Evolutionary conservation across 23 tunicate genomes (phyloP), one percentile per base, ranked within the genome.

Genomic region (Halocynthia roretzi): DNA sequence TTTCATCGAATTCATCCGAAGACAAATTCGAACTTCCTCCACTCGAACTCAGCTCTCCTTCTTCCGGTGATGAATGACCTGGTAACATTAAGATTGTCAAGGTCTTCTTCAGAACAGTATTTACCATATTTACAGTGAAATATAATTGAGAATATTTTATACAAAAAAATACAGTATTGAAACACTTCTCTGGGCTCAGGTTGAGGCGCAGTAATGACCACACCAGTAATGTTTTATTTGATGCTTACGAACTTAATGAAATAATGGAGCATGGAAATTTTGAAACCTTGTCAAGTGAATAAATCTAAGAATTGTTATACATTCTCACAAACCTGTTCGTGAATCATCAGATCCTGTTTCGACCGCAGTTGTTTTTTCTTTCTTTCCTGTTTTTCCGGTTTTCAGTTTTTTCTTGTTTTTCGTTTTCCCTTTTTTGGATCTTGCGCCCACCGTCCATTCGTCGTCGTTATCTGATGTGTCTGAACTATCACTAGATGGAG

Each of bases 391-490:
- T 10, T 77, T 77, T 53, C 52, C 48, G 61, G 62, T 84, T 89
- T 73, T 84, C 62, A 44, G 2, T 54, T 69, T 69, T 7, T 21
- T 48, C 76, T 89, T 89, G 62, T 89, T 89, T 67, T 67, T 50
- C 31, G 79, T 19, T 53, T 85, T 85, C 50, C 76, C 80, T 67
- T 84, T 89, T 54, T 80, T 83, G 12, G 85, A 65, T 52, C 77
- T 77, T 4, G 71, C 52, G 11, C 96, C 85, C 21, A 83, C 75
- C 7, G 88, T 89, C 96, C 96, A 89, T 87, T 89, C 97, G 20
- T 71, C 82, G 76, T 91, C 97, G 77, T 91, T 88, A 81, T 91
- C 97, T 0, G 97, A 91, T 40, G 97, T 91, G 62, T 91, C 97
- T 48, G 97, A 91, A 52, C 83, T 85, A 12, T 53, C 78, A 53